These are phyloP conservation scores for Gonioctena quinquepunctata DNA, from an alignment of 1,140 invertebrate genomes.

Conservation along the genomic window DNA sequence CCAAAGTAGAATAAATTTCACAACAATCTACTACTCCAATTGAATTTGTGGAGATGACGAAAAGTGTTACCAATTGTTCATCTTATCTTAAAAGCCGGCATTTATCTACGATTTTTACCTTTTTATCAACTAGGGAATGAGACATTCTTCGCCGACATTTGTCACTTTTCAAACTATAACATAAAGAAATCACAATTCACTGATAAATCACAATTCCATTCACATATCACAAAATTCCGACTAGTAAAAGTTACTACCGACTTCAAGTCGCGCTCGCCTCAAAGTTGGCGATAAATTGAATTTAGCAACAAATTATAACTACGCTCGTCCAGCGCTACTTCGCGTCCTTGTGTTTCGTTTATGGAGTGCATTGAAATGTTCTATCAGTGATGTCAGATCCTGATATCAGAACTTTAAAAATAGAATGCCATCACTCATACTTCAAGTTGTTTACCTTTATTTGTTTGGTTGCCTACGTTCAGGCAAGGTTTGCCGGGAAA, in stretches of 20 bases:
- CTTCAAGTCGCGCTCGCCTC: neutral
- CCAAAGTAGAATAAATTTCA: too few relatives aligned
- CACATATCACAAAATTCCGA: neutral
- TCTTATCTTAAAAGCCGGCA: too few relatives aligned
- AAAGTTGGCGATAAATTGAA: neutral
- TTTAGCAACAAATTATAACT: neutral
- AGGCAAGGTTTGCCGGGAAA: too few relatives aligned
- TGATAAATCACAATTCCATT: neutral
- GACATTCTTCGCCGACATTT: too few relatives aligned
- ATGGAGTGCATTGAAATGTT: slow-evolving; percentile 16
- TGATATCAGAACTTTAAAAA: slow-evolving; percentile 25
- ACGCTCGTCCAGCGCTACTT: neutral
- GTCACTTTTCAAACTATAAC: too few relatives aligned
- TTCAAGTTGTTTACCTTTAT: slow-evolving; percentile 36
- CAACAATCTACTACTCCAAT: too few relatives aligned
- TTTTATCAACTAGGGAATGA: too few relatives aligned
- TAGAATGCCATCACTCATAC: slow-evolving; percentile 33
- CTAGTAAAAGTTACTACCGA: neutral
- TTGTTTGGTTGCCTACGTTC: slow-evolving; percentile 20
- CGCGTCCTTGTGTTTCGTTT: slow-evolving; percentile 17
- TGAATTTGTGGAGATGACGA: too few relatives aligned
- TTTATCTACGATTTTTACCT: too few relatives aligned
- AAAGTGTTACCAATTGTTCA: too few relatives aligned
- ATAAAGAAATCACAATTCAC: too few relatives aligned
- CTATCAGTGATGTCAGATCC: slow-evolving; percentile 21